These are phyloP conservation scores for Tiphia femorata DNA, from an alignment of 2,888 invertebrate genomes.

Conservation along the genomic window DNA sequence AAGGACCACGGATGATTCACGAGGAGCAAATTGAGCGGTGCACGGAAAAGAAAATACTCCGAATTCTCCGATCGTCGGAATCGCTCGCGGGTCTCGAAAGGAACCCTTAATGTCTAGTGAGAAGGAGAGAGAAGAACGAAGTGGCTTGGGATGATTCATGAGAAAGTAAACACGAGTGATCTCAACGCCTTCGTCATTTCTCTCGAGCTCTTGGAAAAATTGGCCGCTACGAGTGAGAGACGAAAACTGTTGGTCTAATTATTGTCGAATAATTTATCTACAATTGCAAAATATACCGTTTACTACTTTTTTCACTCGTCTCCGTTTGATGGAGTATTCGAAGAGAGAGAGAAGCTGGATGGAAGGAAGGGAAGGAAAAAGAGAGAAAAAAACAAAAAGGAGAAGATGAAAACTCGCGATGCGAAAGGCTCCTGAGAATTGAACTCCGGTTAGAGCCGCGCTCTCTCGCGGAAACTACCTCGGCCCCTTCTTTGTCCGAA, in stretches of 20 bases:
- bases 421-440: too few relatives aligned
- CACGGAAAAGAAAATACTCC: too few relatives aligned
- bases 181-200: too few relatives aligned
- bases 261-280: neutral
- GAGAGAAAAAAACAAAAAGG: neutral
- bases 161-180: too few relatives aligned
- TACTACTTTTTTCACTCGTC: neutral
- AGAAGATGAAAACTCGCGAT: neutral
- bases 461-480: slow-evolving; percentile 13
- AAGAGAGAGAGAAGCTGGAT: neutral
- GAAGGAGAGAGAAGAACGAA: too few relatives aligned
- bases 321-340: neutral
- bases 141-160: too few relatives aligned
- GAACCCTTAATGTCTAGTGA: too few relatives aligned
- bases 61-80: too few relatives aligned
- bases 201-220: neutral
- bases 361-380: neutral
- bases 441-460: too few relatives aligned
- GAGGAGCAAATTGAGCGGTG: too few relatives aligned
- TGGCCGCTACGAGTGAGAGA: neutral
- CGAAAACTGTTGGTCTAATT: neutral
- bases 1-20: too few relatives aligned
- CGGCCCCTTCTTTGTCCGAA: slow-evolving; percentile 31
- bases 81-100: too few relatives aligned
- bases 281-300: neutral